Evolutionary conservation across 1,140 invertebrate genomes (phyloP), one percentile per base, ranked within the genome.

Genomic region (Cephus cinctus): DNA sequence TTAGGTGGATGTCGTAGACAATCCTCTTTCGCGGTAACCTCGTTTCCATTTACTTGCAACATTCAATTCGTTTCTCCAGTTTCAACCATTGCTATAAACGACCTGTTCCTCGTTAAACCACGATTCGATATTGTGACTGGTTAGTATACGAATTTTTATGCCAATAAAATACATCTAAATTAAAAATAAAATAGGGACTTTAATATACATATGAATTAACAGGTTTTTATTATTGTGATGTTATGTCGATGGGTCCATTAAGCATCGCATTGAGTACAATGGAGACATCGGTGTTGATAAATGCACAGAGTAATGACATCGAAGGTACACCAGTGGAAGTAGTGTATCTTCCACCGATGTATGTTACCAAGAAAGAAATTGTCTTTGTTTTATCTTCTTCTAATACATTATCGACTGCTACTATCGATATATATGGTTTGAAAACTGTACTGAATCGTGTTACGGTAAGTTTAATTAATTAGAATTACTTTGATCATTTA

Each of bases 151-250:
- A 53, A 46, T 63, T 56, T 23, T 30, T 9, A 30, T 30, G 8
- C 9, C 9, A 12, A 30, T 12, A 30, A 1, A 30, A 30, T 30
- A 9, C 12, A 16, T 2, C 11, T 14, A 35, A 41, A 18, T 46
- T 15, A 12, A 9, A 41, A 1, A 11, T 11, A 19, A 35, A 8
- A 42, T 34, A 41, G 8, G 15, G 45, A 30, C 5, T n/a, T n/a
- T 25, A 39, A 27, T 30, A 19, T 31, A 6, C 14, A 15, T 38
- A 22, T 27, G 41, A 31, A 27, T 51, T 14, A 46, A 38, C 39
- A 76, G 73, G 74, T 6, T 73, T 74, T 43, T 78, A 78, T 50
- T 76, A 70, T 15, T 78, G 76, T 25, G 74, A 76, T 25, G 61
- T 78, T n/a, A 65, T 76, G 36, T 69, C 76, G 14, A 72, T 75